Conservation (phyloP, 1,140 invertebrate genomes). For the Listronotus oregonensis region DNA sequence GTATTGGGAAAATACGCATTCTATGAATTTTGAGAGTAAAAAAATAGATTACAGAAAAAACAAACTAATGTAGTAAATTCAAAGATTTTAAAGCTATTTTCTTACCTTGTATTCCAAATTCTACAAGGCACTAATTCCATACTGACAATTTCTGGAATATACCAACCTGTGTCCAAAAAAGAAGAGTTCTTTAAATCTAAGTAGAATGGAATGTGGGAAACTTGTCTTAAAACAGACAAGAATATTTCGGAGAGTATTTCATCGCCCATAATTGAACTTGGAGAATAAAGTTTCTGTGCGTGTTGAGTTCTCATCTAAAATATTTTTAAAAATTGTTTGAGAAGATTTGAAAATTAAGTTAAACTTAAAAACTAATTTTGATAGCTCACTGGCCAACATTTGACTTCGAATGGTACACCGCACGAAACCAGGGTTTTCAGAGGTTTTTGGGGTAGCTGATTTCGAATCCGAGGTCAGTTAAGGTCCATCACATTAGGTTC, state of each 20-base stretch:
- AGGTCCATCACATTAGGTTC: too few species aligned
- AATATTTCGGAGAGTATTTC: conserved; percentile 66
- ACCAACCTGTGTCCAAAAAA: conserved; percentile 65
- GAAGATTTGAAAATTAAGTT: not conserved
- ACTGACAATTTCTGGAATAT: conserved; percentile 56
- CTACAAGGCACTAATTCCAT: conserved; percentile 64
- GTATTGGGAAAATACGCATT: too few species aligned
- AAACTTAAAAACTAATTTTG: too few species aligned
- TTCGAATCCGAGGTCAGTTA: too few species aligned
- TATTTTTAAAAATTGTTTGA: not conserved
- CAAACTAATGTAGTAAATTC: too few species aligned
- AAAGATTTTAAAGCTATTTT: too few species aligned
- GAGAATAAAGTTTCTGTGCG: conserved; percentile 35
- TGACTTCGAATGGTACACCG: too few species aligned
- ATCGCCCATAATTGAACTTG: conserved; percentile 56
- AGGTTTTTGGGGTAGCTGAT: too few species aligned
- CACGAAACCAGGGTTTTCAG: too few species aligned
- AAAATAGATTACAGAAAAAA: too few species aligned
- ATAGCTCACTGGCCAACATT: too few species aligned
- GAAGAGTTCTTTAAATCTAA: conserved; percentile 60
- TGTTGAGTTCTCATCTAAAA: conserved; percentile 33
- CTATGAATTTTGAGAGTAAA: too few species aligned
- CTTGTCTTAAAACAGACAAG: conserved; percentile 62
- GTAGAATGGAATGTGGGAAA: conserved; percentile 61
- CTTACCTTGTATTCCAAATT: conserved; percentile 56